phyloP scores from a whole-genome alignment of 1,140 invertebrate species.

The Tetramorium alpestre region DNA sequence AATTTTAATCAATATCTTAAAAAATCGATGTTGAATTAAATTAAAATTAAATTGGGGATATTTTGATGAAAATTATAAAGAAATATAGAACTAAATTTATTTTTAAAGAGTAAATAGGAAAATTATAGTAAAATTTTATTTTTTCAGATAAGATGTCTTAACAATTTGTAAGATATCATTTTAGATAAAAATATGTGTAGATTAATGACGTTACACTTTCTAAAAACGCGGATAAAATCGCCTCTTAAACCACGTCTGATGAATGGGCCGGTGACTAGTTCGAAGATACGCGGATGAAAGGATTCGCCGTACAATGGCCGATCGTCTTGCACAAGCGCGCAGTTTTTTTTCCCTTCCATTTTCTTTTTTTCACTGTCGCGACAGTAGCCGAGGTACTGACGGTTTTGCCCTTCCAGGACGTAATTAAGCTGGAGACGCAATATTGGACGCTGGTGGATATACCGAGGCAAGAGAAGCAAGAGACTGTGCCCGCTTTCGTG shows the following conservation, averaged over 20 bases:
- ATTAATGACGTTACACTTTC: not conserved
- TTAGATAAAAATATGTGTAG: not conserved
- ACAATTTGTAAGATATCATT: not conserved
- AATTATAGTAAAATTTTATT: not conserved
- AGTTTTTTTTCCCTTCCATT: not conserved
- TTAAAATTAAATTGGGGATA: not conserved
- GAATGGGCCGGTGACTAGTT: not conserved
- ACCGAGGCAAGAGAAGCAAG: constrained; percentile 94
- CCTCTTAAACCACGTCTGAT: constrained; percentile 3
- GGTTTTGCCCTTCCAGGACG: constrained; percentile 89
- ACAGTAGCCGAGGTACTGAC: not conserved
- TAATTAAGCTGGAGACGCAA: constrained; percentile 96
- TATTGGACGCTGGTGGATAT: constrained; percentile 97
- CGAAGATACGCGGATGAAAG: constrained; percentile 29
- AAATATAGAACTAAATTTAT: not conserved
- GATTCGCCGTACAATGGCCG: not conserved
- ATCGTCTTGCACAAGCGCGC: constrained; percentile 5
- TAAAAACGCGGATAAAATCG: not conserved
- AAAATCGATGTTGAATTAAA: not conserved
- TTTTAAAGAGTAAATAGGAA: not conserved
- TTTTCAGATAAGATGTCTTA: not conserved
- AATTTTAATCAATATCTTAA: not conserved
- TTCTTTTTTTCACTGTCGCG: not conserved
- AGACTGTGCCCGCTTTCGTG: constrained; percentile 96
- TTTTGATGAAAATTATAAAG: not conserved